phyloP scores from a whole-genome alignment of 1,140 invertebrate genomes.

The Aphaenogaster ashmeadi region DNA sequence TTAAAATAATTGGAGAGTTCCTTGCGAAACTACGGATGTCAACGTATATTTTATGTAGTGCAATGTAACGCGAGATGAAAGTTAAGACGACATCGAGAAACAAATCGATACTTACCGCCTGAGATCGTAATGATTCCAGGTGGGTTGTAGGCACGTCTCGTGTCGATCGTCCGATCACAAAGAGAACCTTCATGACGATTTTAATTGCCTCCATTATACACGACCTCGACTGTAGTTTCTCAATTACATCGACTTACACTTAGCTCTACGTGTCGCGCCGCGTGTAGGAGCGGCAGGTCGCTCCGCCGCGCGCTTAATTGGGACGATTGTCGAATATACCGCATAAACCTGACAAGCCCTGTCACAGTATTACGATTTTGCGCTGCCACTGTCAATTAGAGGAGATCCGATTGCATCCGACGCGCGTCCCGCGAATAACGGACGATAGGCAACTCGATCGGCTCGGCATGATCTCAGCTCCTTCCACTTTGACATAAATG shows the following conservation, averaged over 20 bases:
- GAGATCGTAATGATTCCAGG: slow-evolving; percentile 28
- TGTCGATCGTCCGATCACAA: slow-evolving; percentile 40
- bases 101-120: slow-evolving; percentile 38
- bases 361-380: slow-evolving; percentile 54
- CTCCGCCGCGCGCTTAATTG: slow-evolving; percentile 64
- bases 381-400: slow-evolving; percentile 61
- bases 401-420: slow-evolving; percentile 40
- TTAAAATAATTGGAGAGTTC: background rate
- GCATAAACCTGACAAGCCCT: slow-evolving; percentile 38
- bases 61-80: background rate
- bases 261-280: slow-evolving; percentile 42
- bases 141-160: background rate
- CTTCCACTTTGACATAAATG: background rate
- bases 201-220: slow-evolving; percentile 61
- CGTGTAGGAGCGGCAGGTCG: slow-evolving; percentile 45
- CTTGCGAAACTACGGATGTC: background rate
- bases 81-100: slow-evolving; percentile 13
- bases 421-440: slow-evolving; percentile 5
- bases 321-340: slow-evolving; percentile 62
- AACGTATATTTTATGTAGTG: background rate
- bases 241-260: slow-evolving; percentile 53
- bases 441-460: slow-evolving; percentile 26
- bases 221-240: slow-evolving; percentile 47
- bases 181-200: slow-evolving; percentile 36
- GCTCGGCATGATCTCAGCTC: background rate